phyloP scores from a whole-genome alignment of 2,888 invertebrate genomes.

The Embidobia sp. region DNA sequence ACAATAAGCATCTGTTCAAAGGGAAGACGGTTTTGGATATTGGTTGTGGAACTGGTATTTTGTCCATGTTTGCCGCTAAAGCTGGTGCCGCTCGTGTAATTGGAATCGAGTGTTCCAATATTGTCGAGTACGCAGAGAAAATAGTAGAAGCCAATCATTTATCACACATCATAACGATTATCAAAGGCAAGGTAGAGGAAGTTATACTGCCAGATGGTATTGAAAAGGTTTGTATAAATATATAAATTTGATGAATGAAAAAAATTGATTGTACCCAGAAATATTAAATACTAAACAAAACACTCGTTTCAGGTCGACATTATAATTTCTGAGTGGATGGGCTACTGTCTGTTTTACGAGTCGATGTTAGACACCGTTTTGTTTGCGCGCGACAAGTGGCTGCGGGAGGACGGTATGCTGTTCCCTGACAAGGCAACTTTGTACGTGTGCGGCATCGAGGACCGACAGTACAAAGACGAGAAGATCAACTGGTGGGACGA shows the following conservation, averaged over 20 bases:
- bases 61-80: slow-evolving; percentile 99
- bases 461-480: slow-evolving; percentile 99
- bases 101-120: slow-evolving; percentile 99
- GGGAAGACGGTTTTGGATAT: slow-evolving; percentile 97
- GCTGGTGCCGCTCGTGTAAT: slow-evolving; percentile 97
- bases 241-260: too few relatives aligned
- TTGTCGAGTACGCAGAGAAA: slow-evolving; percentile 97
- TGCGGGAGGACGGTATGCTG: slow-evolving; percentile 93
- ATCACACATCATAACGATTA: slow-evolving; percentile 90
- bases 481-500: slow-evolving; percentile 99
- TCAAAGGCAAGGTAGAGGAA: slow-evolving; percentile 97
- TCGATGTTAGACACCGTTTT: slow-evolving; percentile 99
- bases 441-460: slow-evolving; percentile 96
- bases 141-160: slow-evolving; percentile 94
- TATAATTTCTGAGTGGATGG: slow-evolving; percentile 92
- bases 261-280: too few relatives aligned
- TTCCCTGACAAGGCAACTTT: slow-evolving; percentile 97
- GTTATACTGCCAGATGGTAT: slow-evolving; percentile 94
- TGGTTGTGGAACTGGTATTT: slow-evolving; percentile 99
- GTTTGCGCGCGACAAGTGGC: slow-evolving; percentile 98
- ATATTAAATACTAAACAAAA: too few relatives aligned
- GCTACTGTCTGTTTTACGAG: slow-evolving; percentile 97
- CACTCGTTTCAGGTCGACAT: slow-evolving; percentile 88
- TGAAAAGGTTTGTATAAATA: slow-evolving; percentile 89
- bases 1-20: slow-evolving; percentile 99